These are phyloP conservation scores for Celastrina argiolus DNA, from an alignment of 2,888 invertebrate genomes.

Conservation along the genomic window DNA sequence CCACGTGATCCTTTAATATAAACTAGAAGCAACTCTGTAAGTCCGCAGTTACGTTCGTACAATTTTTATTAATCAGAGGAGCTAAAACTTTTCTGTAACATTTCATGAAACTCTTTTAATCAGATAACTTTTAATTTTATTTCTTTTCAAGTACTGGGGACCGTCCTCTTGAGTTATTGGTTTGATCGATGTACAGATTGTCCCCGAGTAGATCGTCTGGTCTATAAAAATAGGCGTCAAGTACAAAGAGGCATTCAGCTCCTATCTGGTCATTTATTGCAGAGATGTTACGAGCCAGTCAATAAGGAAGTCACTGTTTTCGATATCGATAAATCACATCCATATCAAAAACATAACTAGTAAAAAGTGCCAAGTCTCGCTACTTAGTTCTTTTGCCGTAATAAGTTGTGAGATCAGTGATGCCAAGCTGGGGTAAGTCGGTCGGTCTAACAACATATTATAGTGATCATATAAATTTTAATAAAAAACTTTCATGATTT, in stretches of 20 bases:
- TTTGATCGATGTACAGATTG: constrained; percentile 23
- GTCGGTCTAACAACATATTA: too few relatives aligned
- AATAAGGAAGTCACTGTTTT: constrained; percentile 43
- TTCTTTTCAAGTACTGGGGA: not conserved
- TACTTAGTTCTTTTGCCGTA: too few relatives aligned
- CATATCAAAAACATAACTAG: too few relatives aligned
- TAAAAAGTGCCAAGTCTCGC: too few relatives aligned
- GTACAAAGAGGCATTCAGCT: constrained; percentile 70
- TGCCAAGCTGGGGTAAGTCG: too few relatives aligned
- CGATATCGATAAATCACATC: constrained; percentile 43
- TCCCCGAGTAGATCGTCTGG: constrained; percentile 54
- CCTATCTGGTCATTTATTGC: constrained; percentile 72
- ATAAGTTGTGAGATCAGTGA: too few relatives aligned
- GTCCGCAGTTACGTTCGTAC: not conserved
- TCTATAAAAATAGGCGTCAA: constrained; percentile 68
- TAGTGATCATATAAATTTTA: too few relatives aligned
- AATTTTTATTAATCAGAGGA: constrained; percentile 14
- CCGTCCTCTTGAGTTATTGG: not conserved
- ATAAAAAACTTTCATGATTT: too few relatives aligned
- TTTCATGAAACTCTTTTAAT: not conserved
- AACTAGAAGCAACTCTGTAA: not conserved
- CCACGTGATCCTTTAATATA: not conserved
- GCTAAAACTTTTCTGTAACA: not conserved
- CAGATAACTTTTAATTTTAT: not conserved
- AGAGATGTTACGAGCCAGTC: constrained; percentile 68